Evolutionary conservation across 2,797 vertebrate genomes (phyloP).

Genomic region (Peromyscus eremicus): DNA sequence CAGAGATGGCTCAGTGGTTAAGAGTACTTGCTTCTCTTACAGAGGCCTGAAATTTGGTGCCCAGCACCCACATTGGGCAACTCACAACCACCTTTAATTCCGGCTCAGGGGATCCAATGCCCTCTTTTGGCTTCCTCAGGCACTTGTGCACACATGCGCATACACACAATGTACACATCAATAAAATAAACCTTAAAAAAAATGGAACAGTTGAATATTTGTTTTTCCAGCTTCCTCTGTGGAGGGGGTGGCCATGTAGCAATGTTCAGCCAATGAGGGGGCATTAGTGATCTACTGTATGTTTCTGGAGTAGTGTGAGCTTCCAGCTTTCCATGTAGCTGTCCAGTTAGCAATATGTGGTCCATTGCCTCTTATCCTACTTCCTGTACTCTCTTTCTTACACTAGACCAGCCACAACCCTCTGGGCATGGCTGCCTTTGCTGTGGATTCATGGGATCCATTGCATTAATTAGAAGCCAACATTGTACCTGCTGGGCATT

Average conservation of each 20-base stretch:
- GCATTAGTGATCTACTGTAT: background rate
- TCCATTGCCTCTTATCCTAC: background rate
- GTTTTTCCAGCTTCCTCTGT: background rate
- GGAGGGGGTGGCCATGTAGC: background rate
- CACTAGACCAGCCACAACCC: too few relatives aligned
- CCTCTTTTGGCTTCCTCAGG: background rate
- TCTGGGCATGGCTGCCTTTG: background rate
- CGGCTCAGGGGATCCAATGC: background rate
- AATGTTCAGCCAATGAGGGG: background rate
- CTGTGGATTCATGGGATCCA: background rate
- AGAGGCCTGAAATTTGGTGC: background rate
- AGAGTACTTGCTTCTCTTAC: too few relatives aligned
- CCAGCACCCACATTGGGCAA: background rate
- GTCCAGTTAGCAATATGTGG: background rate
- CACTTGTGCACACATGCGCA: background rate
- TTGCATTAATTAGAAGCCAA: background rate
- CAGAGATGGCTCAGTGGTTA: background rate
- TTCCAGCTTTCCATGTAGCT: background rate
- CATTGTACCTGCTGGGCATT: background rate
- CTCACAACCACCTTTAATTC: background rate
- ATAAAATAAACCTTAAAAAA: background rate
- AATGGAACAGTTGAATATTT: background rate
- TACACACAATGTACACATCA: too few relatives aligned
- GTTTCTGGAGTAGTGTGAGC: background rate
- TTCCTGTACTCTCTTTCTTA: background rate